phyloP scores from a whole-genome alignment of 1,140 invertebrate genomes.

The Colletes gigas region DNA sequence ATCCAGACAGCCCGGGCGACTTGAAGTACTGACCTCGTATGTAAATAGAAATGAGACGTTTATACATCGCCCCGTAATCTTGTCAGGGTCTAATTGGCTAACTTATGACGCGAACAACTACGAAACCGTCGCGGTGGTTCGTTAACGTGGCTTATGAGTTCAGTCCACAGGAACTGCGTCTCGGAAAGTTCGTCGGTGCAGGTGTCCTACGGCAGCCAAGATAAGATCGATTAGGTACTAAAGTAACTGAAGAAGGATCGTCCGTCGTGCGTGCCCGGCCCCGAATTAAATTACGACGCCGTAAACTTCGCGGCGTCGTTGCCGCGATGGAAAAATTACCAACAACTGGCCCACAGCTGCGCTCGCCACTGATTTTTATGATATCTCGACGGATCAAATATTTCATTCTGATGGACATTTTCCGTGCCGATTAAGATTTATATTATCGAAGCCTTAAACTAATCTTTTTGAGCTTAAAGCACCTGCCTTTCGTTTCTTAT shows the following conservation, averaged over 20 bases:
- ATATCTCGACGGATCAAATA: too few species aligned
- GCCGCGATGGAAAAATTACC: neutral
- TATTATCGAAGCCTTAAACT: too few species aligned
- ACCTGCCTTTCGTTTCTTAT: too few species aligned
- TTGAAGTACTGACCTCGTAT: constrained; percentile 24
- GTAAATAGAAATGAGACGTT: constrained; percentile 62
- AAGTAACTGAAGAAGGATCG: constrained; percentile 44
- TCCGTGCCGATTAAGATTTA: too few species aligned
- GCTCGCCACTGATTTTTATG: too few species aligned
- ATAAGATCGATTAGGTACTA: constrained; percentile 55
- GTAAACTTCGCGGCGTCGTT: neutral
- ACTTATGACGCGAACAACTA: constrained; percentile 54
- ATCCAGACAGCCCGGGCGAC: neutral
- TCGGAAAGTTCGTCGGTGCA: constrained; percentile 38
- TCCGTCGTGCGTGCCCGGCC: neutral
- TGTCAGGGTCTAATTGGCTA: constrained; percentile 59
- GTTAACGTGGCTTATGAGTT: constrained; percentile 61
- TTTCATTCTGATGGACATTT: too few species aligned
- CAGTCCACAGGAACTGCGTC: constrained; percentile 47
- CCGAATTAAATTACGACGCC: constrained; percentile 23
- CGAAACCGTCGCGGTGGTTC: constrained; percentile 47
- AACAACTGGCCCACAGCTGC: too few species aligned
- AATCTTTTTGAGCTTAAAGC: too few species aligned
- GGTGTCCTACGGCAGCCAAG: constrained; percentile 23
- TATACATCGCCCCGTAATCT: constrained; percentile 59